Percentiles rank a stretch among this genome's conserved stretches.
These are phyloP conservation scores for Congeria kusceri DNA, from an alignment of 2,888 invertebrate species.

Conservation along the genomic window DNA sequence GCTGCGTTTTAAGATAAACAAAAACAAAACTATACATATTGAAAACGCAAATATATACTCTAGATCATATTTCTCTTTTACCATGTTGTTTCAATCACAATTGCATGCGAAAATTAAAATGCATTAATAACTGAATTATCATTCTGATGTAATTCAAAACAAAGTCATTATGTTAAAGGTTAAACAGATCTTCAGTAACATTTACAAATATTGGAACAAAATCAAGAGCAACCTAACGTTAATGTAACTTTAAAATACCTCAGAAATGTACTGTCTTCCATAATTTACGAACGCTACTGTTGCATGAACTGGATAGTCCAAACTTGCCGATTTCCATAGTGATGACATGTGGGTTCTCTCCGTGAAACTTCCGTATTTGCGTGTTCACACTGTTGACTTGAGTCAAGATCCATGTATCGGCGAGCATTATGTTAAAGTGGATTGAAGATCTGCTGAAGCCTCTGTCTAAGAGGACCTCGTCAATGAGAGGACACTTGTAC, in stretches of 20 bases:
- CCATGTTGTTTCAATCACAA: no score
- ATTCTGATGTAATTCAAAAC: neutral
- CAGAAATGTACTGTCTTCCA: conserved; percentile 26
- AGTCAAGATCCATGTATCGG: conserved; percentile 37
- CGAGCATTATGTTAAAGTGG: conserved; percentile 7
- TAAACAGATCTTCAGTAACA: neutral
- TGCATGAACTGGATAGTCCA: conserved; percentile 31
- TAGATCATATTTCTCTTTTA: no score
- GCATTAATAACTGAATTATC: no score
- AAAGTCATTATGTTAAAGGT: neutral
- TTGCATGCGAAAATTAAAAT: no score
- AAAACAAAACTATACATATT: no score
- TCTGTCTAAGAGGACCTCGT: conserved; percentile 8
- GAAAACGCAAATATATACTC: no score
- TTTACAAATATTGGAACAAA: neutral
- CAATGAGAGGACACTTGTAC: conserved; percentile 36
- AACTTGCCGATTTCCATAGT: conserved; percentile 44
- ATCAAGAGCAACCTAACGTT: neutral
- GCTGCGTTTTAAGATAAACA: no score
- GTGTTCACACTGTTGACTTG: conserved; percentile 48
- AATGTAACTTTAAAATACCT: conserved; percentile 6
- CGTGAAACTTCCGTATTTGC: conserved; percentile 35
- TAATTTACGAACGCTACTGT: conserved; percentile 36
- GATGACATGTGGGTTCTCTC: conserved; percentile 33
- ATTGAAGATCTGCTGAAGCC: conserved; percentile 9